These are phyloP conservation scores for Propithecus coquereli DNA, from an alignment of 2,113 vertebrate species.

Conservation along the genomic window DNA sequence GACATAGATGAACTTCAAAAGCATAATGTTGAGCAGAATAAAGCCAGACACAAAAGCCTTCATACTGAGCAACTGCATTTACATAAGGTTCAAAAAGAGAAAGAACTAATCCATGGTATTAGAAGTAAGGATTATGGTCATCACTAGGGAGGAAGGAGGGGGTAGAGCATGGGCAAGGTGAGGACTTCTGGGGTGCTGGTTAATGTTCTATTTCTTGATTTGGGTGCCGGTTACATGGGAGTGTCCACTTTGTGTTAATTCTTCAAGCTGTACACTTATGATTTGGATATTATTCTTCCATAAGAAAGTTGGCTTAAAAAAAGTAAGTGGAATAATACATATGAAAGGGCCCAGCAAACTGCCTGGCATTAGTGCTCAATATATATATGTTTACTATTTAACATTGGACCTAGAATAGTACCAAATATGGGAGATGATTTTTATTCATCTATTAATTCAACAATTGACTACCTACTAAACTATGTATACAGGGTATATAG, in stretches of 20 bases:
- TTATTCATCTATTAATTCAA: not conserved
- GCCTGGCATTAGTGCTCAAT: not conserved
- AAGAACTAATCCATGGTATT: not conserved
- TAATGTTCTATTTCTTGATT: not conserved
- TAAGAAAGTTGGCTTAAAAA: conserved; percentile 1
- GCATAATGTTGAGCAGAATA: not conserved
- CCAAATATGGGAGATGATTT: not conserved
- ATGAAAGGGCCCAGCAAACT: not conserved
- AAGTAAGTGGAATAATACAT: not conserved
- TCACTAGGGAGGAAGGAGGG: not conserved
- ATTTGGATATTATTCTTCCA: not conserved
- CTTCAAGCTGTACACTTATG: not conserved
- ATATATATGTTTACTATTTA: not conserved
- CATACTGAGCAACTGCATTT: not conserved
- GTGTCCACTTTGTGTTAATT: not conserved
- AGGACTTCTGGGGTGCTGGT: not conserved
- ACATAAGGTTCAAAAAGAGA: not conserved
- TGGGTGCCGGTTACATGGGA: not conserved
- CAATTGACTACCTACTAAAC: not conserved
- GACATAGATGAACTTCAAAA: not conserved
- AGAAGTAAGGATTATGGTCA: not conserved
- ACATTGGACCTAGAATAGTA: not conserved
- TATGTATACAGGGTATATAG: not conserved
- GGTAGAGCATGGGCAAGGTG: not conserved
- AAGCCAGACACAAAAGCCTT: not conserved